Evolutionary conservation across 2,113 vertebrate genomes (phyloP), one percentile per base, ranked within the genome.

Genomic region (Haemorhous mexicanus): DNA sequence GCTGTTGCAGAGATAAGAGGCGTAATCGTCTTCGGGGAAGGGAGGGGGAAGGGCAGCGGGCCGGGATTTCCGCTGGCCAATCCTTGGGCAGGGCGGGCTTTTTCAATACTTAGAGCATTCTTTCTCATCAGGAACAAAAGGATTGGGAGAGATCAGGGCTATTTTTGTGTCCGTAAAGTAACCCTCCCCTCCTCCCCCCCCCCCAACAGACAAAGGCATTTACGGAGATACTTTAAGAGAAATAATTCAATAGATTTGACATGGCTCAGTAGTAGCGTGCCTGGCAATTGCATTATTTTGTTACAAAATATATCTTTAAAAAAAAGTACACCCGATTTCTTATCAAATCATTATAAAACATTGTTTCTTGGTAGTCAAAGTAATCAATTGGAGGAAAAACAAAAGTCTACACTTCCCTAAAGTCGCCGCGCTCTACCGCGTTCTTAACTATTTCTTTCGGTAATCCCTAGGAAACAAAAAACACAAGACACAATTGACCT

Each of bases 21-120:
- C 46, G 62, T 37, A 76, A 66, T 47, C 63, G 15, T 68, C 20
- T 58, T 18, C 39, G 5, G 24, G 14, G 14, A 17, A n/a, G 20
- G 35, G 44, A 9, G 63, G 76, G 84, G 68, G 69, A 50, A 58
- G n/a, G 62, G 62, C 50, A 62, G 88, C 18, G 43, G 82, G 84
- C 58, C 7, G 59, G 70, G 37, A 77, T 69, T 77, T 56, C 55
- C 24, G 27, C 67, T 62, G 79, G 63, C 96, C 96, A 96, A 95
- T 96, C 96, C 78, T 83, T 61, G 44, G 24, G 18, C 63, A 88
- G 79, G 79, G 96, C 96, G 96, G 94, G 70, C 33, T 93, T 96
- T 96, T 96, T 87, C 90, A 95, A 95, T 37, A 79, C 4, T 68
- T 64, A n/a, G 61, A 62, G 14, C 33, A 33, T 61, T 77, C 64